Conservation (phyloP, 2,888 invertebrate species). For the Cephalotes varians region DNA sequence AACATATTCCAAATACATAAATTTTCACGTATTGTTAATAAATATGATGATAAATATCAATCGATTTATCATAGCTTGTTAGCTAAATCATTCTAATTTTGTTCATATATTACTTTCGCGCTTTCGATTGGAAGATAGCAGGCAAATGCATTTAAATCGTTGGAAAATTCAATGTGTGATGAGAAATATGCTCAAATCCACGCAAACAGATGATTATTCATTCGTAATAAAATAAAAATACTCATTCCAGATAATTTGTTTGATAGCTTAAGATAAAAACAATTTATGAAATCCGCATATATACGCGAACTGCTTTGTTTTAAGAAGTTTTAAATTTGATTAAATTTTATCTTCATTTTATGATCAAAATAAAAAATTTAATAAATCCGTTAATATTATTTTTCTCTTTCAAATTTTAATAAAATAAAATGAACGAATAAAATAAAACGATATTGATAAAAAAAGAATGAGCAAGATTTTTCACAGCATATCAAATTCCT, state of each 20-base stretch:
- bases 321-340: background rate
- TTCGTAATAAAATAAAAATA: background rate
- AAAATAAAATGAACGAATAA: too few relatives aligned
- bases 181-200: background rate
- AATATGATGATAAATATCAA: background rate
- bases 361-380: background rate
- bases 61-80: conserved; percentile 6
- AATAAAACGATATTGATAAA: background rate
- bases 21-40: background rate
- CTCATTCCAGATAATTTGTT: background rate
- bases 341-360: background rate
- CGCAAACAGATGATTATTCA: background rate
- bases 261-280: background rate
- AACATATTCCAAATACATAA: background rate
- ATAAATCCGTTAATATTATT: background rate
- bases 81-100: background rate
- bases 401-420: background rate
- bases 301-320: background rate
- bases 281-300: background rate
- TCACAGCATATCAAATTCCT: background rate
- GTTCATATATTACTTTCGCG: background rate
- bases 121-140: background rate
- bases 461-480: background rate
- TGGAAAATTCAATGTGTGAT: conserved; percentile 16
- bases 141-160: conserved; percentile 6